Conservation (phyloP, 2,888 invertebrate genomes). For the Uropetala carovei region DNA sequence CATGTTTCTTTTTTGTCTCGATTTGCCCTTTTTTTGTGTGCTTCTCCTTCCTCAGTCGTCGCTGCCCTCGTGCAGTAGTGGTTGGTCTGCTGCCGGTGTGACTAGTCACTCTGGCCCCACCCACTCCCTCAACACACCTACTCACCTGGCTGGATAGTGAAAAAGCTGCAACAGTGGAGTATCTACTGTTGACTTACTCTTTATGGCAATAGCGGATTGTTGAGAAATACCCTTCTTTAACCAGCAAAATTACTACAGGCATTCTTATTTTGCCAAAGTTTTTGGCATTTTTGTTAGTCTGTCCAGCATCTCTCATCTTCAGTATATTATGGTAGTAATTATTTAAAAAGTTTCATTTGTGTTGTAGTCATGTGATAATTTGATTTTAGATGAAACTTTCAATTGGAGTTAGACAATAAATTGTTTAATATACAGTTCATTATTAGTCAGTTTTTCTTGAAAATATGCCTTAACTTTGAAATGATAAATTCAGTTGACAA, state of each 20-base stretch:
- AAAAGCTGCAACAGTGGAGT: slow-evolving; percentile 63
- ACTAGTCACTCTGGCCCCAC: slow-evolving; percentile 63
- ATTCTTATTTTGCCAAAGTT: slow-evolving; percentile 45
- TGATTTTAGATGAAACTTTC: not conserved
- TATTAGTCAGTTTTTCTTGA: not conserved
- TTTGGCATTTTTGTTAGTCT: slow-evolving; percentile 45
- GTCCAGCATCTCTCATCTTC: slow-evolving; percentile 44
- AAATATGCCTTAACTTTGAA: no score
- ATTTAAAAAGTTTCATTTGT: slow-evolving; percentile 21
- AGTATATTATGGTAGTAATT: not conserved
- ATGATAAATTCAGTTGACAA: no score
- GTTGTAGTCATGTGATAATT: not conserved
- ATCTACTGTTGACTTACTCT: slow-evolving; percentile 62
- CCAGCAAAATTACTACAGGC: slow-evolving; percentile 30
- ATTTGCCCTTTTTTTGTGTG: slow-evolving; percentile 64
- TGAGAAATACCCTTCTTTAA: slow-evolving; percentile 56
- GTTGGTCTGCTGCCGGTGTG: slow-evolving; percentile 63
- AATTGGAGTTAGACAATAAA: no score
- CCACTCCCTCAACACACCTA: slow-evolving; percentile 60
- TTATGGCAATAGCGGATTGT: slow-evolving; percentile 57
- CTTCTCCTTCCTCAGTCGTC: slow-evolving; percentile 64
- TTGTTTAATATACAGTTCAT: not conserved
- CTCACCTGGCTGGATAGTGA: slow-evolving; percentile 63
- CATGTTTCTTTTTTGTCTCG: slow-evolving; percentile 59
- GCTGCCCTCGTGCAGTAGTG: slow-evolving; percentile 62